Percentiles rank a stretch among this genome's conserved stretches.
Evolutionary conservation across 1,140 invertebrate genomes (phyloP).

Genomic region (Adoxophyes honmai): DNA sequence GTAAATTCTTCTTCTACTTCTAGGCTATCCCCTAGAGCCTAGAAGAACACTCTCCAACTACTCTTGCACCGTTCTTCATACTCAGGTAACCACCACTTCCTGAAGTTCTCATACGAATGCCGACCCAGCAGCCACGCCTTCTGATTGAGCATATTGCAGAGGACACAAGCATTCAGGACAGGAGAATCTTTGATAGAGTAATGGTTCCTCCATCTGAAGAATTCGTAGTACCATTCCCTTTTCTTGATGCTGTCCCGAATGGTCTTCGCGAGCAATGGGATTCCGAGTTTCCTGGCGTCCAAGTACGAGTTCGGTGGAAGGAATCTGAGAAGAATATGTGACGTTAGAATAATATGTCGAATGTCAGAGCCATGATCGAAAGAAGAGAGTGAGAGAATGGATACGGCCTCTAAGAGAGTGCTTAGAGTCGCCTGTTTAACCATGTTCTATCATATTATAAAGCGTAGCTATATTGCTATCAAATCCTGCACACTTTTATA

Average conservation of each 20-base stretch:
- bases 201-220: constrained; percentile 51
- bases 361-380: not conserved
- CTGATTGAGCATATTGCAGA: constrained; percentile 43
- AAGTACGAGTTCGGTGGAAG: constrained; percentile 52
- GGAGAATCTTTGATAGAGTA: constrained; percentile 33
- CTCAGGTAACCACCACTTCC: constrained; percentile 47
- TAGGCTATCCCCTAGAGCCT: no score
- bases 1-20: no score
- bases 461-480: no score
- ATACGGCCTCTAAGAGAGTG: no score
- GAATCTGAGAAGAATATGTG: constrained; percentile 27
- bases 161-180: constrained; percentile 32
- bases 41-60: no score
- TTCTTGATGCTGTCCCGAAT: constrained; percentile 42
- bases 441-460: no score
- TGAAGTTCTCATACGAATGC: constrained; percentile 27
- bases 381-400: no score
- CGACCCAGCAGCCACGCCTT: constrained; percentile 25
- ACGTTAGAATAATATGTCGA: not conserved
- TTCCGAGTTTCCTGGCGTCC: constrained; percentile 24
- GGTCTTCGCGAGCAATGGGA: constrained; percentile 23
- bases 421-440: no score
- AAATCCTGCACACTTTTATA: no score
- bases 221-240: constrained; percentile 39
- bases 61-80: constrained; percentile 34